phyloP scores from a whole-genome alignment of 2,797 vertebrate genomes.

The Chaetodon trifasciatus region DNA sequence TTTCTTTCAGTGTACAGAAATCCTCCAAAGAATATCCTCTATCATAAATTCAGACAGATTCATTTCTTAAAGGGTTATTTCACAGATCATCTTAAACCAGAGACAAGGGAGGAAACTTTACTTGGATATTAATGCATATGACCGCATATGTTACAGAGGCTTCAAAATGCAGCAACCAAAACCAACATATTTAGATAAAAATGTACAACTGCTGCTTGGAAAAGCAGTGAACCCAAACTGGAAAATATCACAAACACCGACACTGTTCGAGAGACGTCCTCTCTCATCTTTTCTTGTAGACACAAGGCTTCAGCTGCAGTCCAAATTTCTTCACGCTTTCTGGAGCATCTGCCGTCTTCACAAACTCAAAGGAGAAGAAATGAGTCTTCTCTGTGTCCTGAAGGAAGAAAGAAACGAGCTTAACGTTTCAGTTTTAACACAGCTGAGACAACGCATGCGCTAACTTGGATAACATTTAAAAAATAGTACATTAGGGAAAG shows the following conservation, averaged over 20 bases:
- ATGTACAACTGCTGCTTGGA: slow-evolving; percentile 6
- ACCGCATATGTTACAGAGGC: background rate
- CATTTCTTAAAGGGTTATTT: background rate
- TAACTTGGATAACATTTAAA: background rate
- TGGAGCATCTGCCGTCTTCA: slow-evolving; percentile 74
- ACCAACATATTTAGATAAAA: slow-evolving; percentile 19
- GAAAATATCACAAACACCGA: background rate
- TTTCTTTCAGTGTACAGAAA: background rate
- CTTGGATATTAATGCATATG: background rate
- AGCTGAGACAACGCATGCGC: background rate
- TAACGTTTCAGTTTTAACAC: background rate
- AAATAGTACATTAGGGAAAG: background rate
- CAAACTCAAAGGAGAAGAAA: slow-evolving; percentile 86
- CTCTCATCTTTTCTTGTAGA: slow-evolving; percentile 87
- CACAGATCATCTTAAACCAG: background rate
- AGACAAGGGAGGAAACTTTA: background rate
- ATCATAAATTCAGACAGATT: background rate
- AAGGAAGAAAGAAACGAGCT: background rate
- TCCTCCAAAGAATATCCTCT: background rate
- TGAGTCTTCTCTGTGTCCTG: slow-evolving; percentile 85
- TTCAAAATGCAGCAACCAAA: background rate
- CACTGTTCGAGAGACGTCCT: background rate
- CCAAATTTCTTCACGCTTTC: slow-evolving; percentile 76
- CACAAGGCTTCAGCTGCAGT: slow-evolving; percentile 84
- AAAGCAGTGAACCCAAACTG: background rate